Percentiles rank a stretch among this genome's conserved stretches.
phyloP scores from a whole-genome alignment of 1,140 invertebrate genomes.

The Drosophila erecta region DNA sequence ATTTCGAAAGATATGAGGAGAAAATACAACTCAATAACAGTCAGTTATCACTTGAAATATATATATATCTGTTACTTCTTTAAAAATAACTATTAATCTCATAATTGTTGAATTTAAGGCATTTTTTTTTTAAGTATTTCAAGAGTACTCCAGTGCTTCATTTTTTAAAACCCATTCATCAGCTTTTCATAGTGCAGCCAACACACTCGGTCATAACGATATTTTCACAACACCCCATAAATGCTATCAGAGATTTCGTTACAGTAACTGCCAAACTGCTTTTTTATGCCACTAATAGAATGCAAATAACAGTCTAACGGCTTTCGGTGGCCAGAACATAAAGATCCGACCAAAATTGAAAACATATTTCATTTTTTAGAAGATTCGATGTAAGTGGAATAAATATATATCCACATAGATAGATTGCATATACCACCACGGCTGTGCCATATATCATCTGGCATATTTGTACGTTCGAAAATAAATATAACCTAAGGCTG shows the following conservation, averaged over 20 bases:
- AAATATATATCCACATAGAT: conserved; percentile 33
- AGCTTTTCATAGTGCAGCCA: conserved; percentile 9
- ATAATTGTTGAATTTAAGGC: too few relatives aligned
- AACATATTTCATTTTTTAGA: conserved; percentile 38
- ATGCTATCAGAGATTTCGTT: conserved; percentile 10
- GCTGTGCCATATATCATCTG: conserved; percentile 43
- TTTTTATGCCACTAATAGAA: conserved; percentile 25
- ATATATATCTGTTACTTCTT: too few relatives aligned
- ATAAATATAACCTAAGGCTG: conserved; percentile 56
- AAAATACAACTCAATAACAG: not conserved
- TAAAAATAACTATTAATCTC: too few relatives aligned
- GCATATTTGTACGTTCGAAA: conserved; percentile 30
- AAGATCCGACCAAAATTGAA: conserved; percentile 28
- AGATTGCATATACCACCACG: not conserved
- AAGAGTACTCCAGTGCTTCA: not conserved
- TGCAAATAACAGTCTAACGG: conserved; percentile 35
- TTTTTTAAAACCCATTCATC: conserved; percentile 1
- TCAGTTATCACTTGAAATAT: too few relatives aligned
- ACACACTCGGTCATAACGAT: not conserved
- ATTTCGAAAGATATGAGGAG: not conserved
- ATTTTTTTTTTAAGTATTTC: not conserved
- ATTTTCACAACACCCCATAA: conserved; percentile 5
- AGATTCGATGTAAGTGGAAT: conserved; percentile 36
- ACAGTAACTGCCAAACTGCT: not conserved
- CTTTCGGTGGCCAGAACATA: conserved; percentile 5